Evolutionary conservation across 2,888 invertebrate species (phyloP).

Genomic region (Therioaphis trifolii): DNA sequence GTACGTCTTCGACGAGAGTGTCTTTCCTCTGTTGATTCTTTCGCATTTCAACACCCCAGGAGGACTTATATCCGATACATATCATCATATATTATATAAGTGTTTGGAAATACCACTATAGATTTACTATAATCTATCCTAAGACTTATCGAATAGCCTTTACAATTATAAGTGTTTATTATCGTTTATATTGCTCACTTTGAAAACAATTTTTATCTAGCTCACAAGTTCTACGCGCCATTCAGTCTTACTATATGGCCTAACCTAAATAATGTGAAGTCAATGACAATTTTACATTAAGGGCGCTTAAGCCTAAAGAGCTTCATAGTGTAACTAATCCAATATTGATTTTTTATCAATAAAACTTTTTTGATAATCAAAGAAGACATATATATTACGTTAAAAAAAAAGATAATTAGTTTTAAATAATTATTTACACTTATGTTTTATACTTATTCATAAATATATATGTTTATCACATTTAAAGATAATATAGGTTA

Average conservation of each 20-base stretch:
- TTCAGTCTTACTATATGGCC: slow-evolving; percentile 35
- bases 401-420: not conserved
- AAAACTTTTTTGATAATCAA: not conserved
- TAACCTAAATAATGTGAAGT: slow-evolving; percentile 13
- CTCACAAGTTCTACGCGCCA: slow-evolving; percentile 37
- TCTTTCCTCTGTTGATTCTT: slow-evolving; percentile 57
- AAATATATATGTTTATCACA: not conserved
- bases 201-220: not conserved
- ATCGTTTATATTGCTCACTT: slow-evolving; percentile 54
- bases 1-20: slow-evolving; percentile 59
- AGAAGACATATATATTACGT: not conserved
- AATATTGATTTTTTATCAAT: not conserved
- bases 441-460: slow-evolving; percentile 1
- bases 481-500: slow-evolving; percentile 14
- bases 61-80: slow-evolving; percentile 59
- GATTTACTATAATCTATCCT: slow-evolving; percentile 36
- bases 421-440: not conserved
- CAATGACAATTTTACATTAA: slow-evolving; percentile 7
- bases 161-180: slow-evolving; percentile 15
- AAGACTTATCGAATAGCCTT: slow-evolving; percentile 42
- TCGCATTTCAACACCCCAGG: slow-evolving; percentile 61
- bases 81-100: slow-evolving; percentile 41
- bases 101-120: slow-evolving; percentile 37
- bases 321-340: not conserved
- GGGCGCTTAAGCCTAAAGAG: slow-evolving; percentile 1